Base-by-base conservation (phyloP, 2,888 invertebrate species). In the Sphecodes monilicornis region DNA sequence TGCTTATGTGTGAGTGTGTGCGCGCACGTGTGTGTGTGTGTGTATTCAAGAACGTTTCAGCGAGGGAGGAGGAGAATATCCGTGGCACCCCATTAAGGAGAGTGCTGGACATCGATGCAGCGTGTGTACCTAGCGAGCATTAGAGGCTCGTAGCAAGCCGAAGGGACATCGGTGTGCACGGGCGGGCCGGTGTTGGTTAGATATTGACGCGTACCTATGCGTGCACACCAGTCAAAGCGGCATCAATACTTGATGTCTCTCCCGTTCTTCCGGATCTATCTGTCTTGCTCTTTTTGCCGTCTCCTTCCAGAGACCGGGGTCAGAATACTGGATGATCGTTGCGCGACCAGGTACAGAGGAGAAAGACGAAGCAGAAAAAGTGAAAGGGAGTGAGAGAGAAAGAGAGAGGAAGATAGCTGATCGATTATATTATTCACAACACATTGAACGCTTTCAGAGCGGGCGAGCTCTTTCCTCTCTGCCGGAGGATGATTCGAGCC, bases 391-490 rank as follows among this genome's bases (percentile, higher is more conserved):
- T 18, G 60, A 26, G 10, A 57, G 60, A 16, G 32, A 64, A 32
- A 64, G 60, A 1, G 29, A 36, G 64, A 64, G 36, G 22, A 39
- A n/a, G 3, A 64, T 64, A 22, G 36, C 39, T 39, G 36, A 68
- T 68, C 68, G 68, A 93, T 94, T 93, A 93, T 92, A 94, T 93
- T 94, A 94, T 94, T 94, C 93, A 92, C 94, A 92, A 93, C 92
- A 94, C 94, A 94, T 93, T 93, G 68, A 68, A 68, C 68, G 68
- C 68, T 68, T 92, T 94, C 90, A 91, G 88, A 91, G 91, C 88
- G 90, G 87, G 18, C 29, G 41, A 39, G n/a, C 36, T 18, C 54
- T 70, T 64, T 54, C 26, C 60, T 74, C 57, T 36, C 69, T 26
- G 39, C 60, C 11, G 46, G 54, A 29, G 36, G 60, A 77, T 29